These are phyloP conservation scores for Sebastes hopkinsi DNA, from an alignment of 2,797 vertebrate genomes.

Conservation along the genomic window DNA sequence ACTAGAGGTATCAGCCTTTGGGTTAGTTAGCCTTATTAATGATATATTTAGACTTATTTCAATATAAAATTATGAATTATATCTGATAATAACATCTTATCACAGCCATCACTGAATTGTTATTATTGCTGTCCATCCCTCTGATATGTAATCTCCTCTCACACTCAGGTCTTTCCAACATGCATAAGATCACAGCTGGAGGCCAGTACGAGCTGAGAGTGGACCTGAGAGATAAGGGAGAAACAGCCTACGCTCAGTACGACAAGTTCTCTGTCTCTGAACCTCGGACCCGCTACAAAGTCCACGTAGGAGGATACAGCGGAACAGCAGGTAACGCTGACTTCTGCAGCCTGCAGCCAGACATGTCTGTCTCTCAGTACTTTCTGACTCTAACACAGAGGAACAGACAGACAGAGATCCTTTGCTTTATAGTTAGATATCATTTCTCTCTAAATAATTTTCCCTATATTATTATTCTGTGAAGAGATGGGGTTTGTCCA, in stretches of 20 bases:
- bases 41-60: background rate
- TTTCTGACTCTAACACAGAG: background rate
- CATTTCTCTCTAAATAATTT: background rate
- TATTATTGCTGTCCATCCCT: background rate
- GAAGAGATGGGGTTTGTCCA: background rate
- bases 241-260: slow-evolving; percentile 90
- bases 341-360: background rate
- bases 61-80: background rate
- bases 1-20: background rate
- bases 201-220: slow-evolving; percentile 94
- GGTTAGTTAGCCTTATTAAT: background rate
- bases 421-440: background rate
- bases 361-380: background rate
- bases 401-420: too few species aligned
- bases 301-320: slow-evolving; percentile 93
- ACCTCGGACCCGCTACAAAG: slow-evolving; percentile 88
- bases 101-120: background rate
- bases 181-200: slow-evolving; percentile 93
- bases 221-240: slow-evolving; percentile 90
- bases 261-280: slow-evolving; percentile 92
- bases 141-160: background rate
- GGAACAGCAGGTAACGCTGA: slow-evolving; percentile 89
- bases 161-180: slow-evolving; percentile 89
- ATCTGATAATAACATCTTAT: background rate
- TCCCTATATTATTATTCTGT: background rate